Percentiles rank a stretch among this genome's conserved stretches.
Conservation (phyloP, 2,797 vertebrate genomes). For the Capromys pilorides region DNA sequence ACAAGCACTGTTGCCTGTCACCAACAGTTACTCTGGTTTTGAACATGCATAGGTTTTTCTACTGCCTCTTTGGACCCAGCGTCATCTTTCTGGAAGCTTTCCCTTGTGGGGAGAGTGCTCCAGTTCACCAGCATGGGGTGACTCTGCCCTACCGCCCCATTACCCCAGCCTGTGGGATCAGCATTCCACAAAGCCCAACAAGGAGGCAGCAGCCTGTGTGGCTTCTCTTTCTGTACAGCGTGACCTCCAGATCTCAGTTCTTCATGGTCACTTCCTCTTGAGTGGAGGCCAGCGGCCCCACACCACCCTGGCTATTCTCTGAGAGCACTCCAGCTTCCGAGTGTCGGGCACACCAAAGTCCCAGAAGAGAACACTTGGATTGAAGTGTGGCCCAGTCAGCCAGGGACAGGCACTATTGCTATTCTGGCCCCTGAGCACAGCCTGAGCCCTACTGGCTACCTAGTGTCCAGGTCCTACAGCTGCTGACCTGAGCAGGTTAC, state of each 20-base stretch:
- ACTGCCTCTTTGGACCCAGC: not conserved
- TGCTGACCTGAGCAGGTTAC: not conserved
- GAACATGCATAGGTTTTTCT: not conserved
- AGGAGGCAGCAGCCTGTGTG: accelerated
- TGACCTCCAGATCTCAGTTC: not conserved
- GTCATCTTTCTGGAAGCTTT: not conserved
- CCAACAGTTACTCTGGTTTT: not conserved
- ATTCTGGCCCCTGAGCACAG: accelerated
- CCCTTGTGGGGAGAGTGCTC: not conserved
- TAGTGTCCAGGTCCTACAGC: accelerated
- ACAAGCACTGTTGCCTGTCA: not conserved
- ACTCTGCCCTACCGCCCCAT: accelerated
- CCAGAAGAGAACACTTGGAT: not conserved
- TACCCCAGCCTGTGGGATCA: accelerated
- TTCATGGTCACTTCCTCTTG: not conserved
- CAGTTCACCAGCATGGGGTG: not conserved
- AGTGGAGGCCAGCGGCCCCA: not conserved
- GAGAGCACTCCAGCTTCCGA: not conserved
- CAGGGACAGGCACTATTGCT: not conserved
- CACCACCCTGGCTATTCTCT: not conserved
- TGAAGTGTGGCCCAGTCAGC: not conserved
- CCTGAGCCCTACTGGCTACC: not conserved
- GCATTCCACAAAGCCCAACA: not conserved
- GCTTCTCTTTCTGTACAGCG: not conserved
- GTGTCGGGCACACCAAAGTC: not conserved